phyloP scores from a whole-genome alignment of 2,113 vertebrate species.

The Alligator mississippiensis region DNA sequence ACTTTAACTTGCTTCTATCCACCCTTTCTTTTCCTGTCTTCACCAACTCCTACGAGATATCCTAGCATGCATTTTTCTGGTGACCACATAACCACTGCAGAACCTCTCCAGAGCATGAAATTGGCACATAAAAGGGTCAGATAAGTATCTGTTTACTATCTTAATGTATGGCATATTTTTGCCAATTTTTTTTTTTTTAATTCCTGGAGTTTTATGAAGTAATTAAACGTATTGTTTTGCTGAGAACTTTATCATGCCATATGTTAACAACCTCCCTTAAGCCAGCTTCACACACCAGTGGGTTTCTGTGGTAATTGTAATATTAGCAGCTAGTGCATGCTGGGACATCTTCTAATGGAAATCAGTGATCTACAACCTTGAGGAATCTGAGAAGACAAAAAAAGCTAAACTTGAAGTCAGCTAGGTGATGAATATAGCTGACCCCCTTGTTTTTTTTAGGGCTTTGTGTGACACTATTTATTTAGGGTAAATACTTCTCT shows the following conservation, averaged over 20 bases:
- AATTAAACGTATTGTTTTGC: background rate
- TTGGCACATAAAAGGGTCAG: background rate
- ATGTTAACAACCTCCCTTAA: background rate
- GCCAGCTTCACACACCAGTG: background rate
- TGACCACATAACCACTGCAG: background rate
- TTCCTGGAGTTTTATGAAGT: background rate
- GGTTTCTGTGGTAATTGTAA: background rate
- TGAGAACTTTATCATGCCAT: background rate
- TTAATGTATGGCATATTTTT: background rate
- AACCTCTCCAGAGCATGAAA: conserved; percentile 6
- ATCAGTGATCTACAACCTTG: background rate
- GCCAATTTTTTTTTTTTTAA: background rate
- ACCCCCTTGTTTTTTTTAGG: background rate
- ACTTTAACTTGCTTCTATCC: background rate
- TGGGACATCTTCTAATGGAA: background rate
- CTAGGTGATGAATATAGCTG: background rate
- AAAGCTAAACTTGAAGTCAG: background rate
- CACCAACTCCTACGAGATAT: background rate
- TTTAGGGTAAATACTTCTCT: background rate
- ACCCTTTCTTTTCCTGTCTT: background rate
- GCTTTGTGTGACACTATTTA: background rate
- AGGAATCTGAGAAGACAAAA: background rate
- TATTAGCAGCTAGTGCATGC: background rate
- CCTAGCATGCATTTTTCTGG: background rate
- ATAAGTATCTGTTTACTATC: background rate